phyloP scores from a whole-genome alignment of 1,140 invertebrate genomes.

The Plutomurus gul region DNA sequence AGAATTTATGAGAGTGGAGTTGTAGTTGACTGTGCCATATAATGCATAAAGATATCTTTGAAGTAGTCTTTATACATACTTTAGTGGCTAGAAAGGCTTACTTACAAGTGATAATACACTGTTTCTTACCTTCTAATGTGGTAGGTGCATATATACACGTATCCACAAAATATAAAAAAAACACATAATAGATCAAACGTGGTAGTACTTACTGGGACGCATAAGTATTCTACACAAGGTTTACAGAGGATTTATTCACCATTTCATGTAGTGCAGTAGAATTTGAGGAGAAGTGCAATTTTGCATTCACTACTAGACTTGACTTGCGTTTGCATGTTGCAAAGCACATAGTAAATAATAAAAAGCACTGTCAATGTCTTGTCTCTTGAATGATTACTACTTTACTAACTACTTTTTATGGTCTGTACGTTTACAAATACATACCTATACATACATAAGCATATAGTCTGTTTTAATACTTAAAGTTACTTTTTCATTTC shows the following conservation, averaged over 20 bases:
- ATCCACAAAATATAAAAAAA: neutral
- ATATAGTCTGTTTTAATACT: neutral
- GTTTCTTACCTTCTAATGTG: neutral
- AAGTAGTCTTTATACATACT: conserved; percentile 1
- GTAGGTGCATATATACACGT: neutral
- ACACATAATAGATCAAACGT: neutral
- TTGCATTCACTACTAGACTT: too few relatives aligned
- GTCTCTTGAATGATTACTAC: neutral
- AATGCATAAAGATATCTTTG: conserved; percentile 25
- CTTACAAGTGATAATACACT: too few relatives aligned
- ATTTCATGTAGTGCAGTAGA: too few relatives aligned
- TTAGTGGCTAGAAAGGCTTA: neutral
- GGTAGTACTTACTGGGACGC: neutral
- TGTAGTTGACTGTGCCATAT: conserved; percentile 2
- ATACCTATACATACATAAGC: too few relatives aligned
- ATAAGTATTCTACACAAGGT: neutral
- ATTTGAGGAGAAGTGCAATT: too few relatives aligned
- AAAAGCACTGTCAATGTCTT: neutral
- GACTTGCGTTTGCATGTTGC: too few relatives aligned
- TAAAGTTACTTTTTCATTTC: neutral
- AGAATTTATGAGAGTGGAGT: conserved; percentile 15
- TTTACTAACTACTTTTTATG: too few relatives aligned
- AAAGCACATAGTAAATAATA: too few relatives aligned
- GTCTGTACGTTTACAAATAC: too few relatives aligned
- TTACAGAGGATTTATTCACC: too few relatives aligned